Evolutionary conservation across 1,140 invertebrate genomes (phyloP), one percentile per base, ranked within the genome.

Genomic region (Papilio machaon): DNA sequence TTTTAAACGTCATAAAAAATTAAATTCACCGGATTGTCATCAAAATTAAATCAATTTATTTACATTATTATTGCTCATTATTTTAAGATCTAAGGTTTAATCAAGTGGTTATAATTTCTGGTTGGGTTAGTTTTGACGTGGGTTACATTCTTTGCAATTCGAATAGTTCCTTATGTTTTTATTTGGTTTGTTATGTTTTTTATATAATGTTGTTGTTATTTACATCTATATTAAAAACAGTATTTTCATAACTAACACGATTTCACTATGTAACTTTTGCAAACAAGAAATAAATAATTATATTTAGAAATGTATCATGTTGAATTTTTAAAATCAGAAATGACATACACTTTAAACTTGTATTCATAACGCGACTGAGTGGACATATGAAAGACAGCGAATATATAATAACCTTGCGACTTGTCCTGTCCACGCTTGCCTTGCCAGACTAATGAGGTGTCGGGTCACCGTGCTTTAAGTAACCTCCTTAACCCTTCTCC

Each of bases 1-100:
- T 67, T 58, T 64, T 64, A 64, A 67, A 35, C 60, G 15, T 67
- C 23, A 38, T 38, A 70, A 70, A 70, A 67, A 70, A 70, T 5
- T 67, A 5, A 38, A 13, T 35, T 35, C 4, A 30, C 19, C 30
- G 35, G 11, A 38, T 38, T 70, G 23, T 67, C 23, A 35, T 67
- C 60, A 11, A 30, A 15, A 58, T 58, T 58, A 58, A n/a, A 3
- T 60, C 5, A 23, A 8, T 60, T 60, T 23, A 60, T 7, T 58
- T 5, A n/a, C n/a, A 2, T n/a, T 10, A 13, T 49, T 11, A 49
- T 49, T 49, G 47, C 47, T 49, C 10, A 49, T 10, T 49, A 49
- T 13, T 49, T 49, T 49, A 49, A 10, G 47, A 58, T 58, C 15
- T 58, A 58, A 30, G 23, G 3, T n/a, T 58, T n/a, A n/a, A 58